Conservation (phyloP, 2,113 vertebrate species). For the Epinephelus cyanopodus region DNA sequence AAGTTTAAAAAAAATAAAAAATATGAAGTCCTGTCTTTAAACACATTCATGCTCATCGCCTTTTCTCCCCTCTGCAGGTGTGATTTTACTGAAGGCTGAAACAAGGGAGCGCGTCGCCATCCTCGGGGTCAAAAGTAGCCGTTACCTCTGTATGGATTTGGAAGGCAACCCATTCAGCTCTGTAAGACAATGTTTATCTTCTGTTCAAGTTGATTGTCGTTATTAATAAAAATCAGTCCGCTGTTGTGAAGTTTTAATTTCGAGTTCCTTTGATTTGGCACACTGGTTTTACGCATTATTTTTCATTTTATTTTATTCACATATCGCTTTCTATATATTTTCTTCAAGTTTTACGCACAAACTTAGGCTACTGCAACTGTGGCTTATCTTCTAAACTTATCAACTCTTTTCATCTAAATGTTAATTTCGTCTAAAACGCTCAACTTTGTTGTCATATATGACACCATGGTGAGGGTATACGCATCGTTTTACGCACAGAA, state of each 20-base stretch:
- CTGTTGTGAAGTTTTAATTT: background rate
- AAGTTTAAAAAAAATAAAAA: no score
- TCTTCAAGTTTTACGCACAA: constrained; percentile 34
- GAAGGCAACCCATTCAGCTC: constrained; percentile 91
- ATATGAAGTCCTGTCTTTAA: background rate
- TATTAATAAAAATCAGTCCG: rapidly evolving
- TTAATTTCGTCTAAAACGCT: background rate
- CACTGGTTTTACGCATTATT: constrained; percentile 35
- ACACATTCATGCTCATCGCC: background rate
- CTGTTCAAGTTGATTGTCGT: background rate
- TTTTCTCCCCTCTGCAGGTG: constrained; percentile 80
- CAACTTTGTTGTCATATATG: background rate
- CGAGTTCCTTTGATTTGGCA: background rate
- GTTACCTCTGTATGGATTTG: constrained; percentile 92
- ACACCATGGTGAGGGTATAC: background rate
- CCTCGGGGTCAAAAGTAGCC: constrained; percentile 90
- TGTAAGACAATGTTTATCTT: constrained; percentile 82
- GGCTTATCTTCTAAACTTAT: background rate
- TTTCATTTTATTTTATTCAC: background rate
- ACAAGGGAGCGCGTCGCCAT: constrained; percentile 90
- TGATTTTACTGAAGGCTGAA: constrained; percentile 90
- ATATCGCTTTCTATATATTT: background rate
- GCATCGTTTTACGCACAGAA: background rate
- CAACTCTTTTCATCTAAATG: background rate
- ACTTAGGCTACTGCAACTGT: background rate